Evolutionary conservation across 2,888 invertebrate genomes (phyloP), one percentile per base, ranked within the genome.

Genomic region (Euzophera pinguis): DNA sequence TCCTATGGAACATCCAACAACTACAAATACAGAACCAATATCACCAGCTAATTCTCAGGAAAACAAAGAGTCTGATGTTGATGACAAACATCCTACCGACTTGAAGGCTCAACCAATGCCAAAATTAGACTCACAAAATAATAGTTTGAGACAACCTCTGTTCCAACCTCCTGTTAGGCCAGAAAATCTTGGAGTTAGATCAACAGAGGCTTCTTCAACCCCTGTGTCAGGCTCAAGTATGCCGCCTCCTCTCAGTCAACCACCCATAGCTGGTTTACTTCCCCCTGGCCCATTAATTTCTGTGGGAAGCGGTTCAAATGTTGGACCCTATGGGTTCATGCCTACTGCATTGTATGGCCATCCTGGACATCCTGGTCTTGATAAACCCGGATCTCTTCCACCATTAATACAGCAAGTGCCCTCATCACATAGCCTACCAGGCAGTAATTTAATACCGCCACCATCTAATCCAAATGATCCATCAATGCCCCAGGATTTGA

Each of bases 321-420:
- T 92, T 63, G 90, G 91, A 7, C 92, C 92, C 50, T 94, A 93
- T 72, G 91, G 93, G 10, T 93, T 93, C 62, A 91, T 93, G 87
- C 92, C 93, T 34, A 67, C 88, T 50, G 63, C 88, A 53, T 65
- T 90, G 49, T 90, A 87, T 71, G 92, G 84, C 17, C 84, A 81
- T 60, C 75, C 78, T 41, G 66, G 73, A 14, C 82, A 84, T 58
- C 81, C 81, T 54, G 82, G 86, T 1, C 65, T 88, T 45, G 90
- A 89, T 37, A 90, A 89, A 59, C 82, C 84, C 53, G 79, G 80
- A 34, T 77, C 83, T 52, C 71, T 86, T 62, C 81, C 84, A 58
- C 80, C 84, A 57, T 67, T 84, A 35, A 79, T 83, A 70, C 84
- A 90, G 61, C 91, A 86, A 66, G 67, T 85, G 52, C 81, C 81